phyloP scores from a whole-genome alignment of 2,888 invertebrate genomes.

The Stenichneumon culpator region DNA sequence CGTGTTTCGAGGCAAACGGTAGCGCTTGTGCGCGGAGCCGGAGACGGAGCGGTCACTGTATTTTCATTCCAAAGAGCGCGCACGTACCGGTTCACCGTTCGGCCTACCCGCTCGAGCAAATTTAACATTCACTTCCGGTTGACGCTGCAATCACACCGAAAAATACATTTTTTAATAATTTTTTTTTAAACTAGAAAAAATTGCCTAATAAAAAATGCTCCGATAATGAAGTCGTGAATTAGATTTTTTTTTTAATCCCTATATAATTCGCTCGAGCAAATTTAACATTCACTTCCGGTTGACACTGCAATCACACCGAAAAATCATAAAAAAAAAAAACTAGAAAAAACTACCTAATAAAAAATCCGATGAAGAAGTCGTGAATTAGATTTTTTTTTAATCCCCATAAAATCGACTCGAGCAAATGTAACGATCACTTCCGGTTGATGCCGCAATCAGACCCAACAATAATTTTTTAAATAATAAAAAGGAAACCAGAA shows the following conservation, averaged over 20 bases:
- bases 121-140: background rate
- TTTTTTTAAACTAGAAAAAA: too few relatives aligned
- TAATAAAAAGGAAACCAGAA: background rate
- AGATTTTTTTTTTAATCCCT: background rate
- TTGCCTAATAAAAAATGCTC: background rate
- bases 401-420: background rate
- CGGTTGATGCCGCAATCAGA: background rate
- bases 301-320: background rate
- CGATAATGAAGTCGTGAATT: background rate
- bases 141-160: background rate
- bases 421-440: background rate
- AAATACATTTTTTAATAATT: background rate
- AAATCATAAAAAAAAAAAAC: background rate
- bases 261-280: background rate
- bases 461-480: background rate
- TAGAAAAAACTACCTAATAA: background rate
- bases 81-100: constrained; percentile 6
- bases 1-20: background rate
- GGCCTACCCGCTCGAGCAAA: background rate
- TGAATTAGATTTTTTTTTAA: background rate
- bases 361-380: background rate
- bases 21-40: background rate
- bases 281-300: background rate
- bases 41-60: background rate
- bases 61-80: constrained; percentile 2